Conservation (phyloP, 2,797 vertebrate genomes). For the Gobio occitaniae region DNA sequence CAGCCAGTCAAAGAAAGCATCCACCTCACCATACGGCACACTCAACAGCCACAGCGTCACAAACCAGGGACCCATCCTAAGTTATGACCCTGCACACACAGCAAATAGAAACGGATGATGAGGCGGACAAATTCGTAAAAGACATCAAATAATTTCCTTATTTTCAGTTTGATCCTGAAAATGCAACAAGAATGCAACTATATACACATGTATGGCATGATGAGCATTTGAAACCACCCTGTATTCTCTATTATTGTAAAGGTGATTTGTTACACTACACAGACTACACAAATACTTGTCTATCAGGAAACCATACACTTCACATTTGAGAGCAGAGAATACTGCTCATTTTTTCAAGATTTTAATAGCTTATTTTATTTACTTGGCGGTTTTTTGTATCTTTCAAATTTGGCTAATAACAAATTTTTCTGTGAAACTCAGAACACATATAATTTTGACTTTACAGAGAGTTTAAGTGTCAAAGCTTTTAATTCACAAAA, state of each 20-base stretch:
- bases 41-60: conserved; percentile 63
- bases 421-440: too few relatives aligned
- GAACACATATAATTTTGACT: too few relatives aligned
- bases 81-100: not conserved
- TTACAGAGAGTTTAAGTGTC: too few relatives aligned
- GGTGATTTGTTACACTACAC: too few relatives aligned
- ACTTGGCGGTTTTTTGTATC: too few relatives aligned
- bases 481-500: too few relatives aligned
- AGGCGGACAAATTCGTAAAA: not conserved
- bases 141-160: not conserved
- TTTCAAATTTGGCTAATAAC: too few relatives aligned
- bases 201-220: not conserved
- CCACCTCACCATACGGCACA: conserved; percentile 58
- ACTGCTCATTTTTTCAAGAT: too few relatives aligned
- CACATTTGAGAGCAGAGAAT: too few relatives aligned
- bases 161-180: not conserved
- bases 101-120: not conserved
- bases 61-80: conserved; percentile 15
- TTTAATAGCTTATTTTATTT: too few relatives aligned
- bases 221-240: not conserved
- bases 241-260: not conserved
- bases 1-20: conserved; percentile 80
- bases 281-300: not conserved
- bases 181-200: not conserved
- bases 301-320: not conserved